Evolutionary conservation across 2,113 vertebrate species (phyloP).

Genomic region (Psilopsiagon aurifrons): DNA sequence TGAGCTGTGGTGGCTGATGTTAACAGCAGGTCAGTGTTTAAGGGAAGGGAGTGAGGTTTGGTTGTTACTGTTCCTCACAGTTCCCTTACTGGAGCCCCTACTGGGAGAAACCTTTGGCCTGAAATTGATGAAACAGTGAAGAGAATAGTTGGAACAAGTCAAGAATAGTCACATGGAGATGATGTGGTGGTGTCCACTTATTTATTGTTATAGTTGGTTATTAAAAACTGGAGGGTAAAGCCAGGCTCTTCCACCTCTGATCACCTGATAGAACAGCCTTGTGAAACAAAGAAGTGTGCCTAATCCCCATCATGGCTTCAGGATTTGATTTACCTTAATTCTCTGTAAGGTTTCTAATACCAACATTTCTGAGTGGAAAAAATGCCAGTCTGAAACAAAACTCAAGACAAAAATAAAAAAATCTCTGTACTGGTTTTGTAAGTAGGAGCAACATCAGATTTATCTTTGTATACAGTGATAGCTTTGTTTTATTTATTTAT

Average conservation of each 20-base stretch:
- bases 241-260: neutral
- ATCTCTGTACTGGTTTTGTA: neutral
- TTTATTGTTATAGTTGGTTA: neutral
- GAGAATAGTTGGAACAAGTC: neutral
- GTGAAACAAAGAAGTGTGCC: neutral
- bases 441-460: neutral
- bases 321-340: neutral
- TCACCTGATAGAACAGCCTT: neutral
- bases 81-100: neutral
- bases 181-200: accelerated
- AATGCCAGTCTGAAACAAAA: neutral
- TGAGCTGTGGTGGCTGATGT: neutral
- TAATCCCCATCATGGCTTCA: neutral
- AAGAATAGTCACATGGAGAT: neutral
- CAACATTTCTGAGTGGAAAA: neutral
- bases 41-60: neutral
- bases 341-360: neutral
- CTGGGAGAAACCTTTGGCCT: neutral
- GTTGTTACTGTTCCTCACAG: neutral
- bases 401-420: neutral
- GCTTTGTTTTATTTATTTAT: neutral
- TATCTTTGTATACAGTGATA: neutral
- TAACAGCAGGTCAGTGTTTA: neutral
- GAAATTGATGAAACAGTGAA: neutral
- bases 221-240: neutral